These are phyloP conservation scores for Atopsyche davidsoni DNA, from an alignment of 1,140 invertebrate genomes.

Conservation along the genomic window DNA sequence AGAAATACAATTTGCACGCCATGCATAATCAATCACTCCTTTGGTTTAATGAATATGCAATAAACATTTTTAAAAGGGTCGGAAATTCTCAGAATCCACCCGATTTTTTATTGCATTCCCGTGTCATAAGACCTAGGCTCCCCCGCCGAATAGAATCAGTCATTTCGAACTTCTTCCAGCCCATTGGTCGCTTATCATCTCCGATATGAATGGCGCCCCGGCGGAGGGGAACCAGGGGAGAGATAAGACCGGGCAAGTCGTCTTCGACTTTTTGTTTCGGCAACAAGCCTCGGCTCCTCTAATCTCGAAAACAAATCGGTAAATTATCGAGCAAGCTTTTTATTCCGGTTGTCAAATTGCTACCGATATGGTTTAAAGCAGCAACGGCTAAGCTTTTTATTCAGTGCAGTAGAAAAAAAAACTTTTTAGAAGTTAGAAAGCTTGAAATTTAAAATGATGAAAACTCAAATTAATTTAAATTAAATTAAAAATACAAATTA, in stretches of 20 bases:
- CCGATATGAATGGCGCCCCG: background rate
- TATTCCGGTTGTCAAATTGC: constrained; percentile 1
- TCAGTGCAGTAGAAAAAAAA: too few relatives aligned
- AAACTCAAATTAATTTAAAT: background rate
- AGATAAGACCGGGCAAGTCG: too few relatives aligned
- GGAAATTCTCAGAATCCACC: too few relatives aligned
- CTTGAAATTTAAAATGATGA: background rate
- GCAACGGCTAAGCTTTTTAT: background rate
- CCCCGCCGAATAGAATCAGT: background rate
- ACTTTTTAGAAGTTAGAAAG: background rate
- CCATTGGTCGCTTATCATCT: background rate
- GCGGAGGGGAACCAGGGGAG: background rate
- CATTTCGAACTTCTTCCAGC: background rate
- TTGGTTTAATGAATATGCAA: too few relatives aligned
- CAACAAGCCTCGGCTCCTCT: too few relatives aligned
- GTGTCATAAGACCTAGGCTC: background rate
- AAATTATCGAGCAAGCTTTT: constrained; percentile 7
- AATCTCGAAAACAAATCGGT: constrained; percentile 6
- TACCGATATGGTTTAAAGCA: background rate
- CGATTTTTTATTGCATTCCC: too few relatives aligned
- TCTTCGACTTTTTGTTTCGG: too few relatives aligned
- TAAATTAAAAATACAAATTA: background rate
- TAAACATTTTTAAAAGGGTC: too few relatives aligned
- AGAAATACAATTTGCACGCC: too few relatives aligned
- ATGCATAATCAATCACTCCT: too few relatives aligned